Evolutionary conservation across 2,797 vertebrate species (phyloP).

Genomic region (Mus minutoides): DNA sequence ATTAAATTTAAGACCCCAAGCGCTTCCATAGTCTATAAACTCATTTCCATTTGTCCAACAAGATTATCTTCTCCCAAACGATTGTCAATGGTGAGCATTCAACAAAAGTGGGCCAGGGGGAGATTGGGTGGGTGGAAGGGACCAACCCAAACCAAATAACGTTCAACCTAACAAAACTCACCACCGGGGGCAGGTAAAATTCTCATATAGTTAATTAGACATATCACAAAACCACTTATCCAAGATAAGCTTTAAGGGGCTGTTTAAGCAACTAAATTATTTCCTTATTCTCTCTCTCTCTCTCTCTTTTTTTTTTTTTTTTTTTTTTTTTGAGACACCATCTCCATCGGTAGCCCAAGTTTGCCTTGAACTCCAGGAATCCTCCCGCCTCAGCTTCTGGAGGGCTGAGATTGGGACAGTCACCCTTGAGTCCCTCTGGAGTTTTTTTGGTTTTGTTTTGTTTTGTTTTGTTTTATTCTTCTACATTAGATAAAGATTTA

Average conservation of each 20-base stretch:
- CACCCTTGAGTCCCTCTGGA: neutral
- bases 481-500: neutral
- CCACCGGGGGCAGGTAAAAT: neutral
- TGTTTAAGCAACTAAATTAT: neutral
- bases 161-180: neutral
- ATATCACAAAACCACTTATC: neutral
- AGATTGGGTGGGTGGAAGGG: neutral
- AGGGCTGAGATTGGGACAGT: neutral
- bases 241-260: conserved; percentile 13
- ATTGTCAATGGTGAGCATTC: neutral
- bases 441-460: neutral
- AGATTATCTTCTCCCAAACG: conserved; percentile 39
- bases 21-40: neutral
- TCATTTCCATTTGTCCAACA: neutral
- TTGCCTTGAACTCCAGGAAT: neutral
- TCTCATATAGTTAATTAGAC: neutral
- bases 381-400: neutral
- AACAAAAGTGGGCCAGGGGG: neutral
- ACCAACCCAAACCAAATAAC: neutral
- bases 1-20: neutral
- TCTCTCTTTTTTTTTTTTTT: too few species aligned
- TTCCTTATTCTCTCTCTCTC: neutral
- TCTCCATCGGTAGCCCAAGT: neutral
- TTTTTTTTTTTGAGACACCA: neutral
- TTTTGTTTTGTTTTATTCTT: neutral